phyloP scores from a whole-genome alignment of 30 jellyfish, hydroid and myxozoan genomes.

The Aurelia sp. region DNA sequence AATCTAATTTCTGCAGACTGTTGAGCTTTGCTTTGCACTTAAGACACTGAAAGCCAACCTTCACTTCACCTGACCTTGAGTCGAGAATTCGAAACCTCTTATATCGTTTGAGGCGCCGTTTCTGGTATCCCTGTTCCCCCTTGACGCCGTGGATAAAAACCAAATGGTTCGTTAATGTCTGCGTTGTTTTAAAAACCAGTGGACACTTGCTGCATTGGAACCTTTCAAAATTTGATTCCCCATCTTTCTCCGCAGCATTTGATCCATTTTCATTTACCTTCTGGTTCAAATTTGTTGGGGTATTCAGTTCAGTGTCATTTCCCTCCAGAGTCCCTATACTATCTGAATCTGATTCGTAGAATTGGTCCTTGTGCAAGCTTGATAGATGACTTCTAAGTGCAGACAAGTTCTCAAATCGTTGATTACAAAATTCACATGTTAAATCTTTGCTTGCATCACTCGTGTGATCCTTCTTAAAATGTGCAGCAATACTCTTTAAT shows the following conservation, averaged over 20 bases:
- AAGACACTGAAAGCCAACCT: conserved; percentile 15
- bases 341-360: neutral
- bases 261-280: neutral
- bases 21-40: conserved; percentile 14
- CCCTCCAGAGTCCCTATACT: neutral
- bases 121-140: conserved; percentile 3
- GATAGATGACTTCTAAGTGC: conserved; percentile 22
- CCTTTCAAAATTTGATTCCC: neutral
- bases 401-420: neutral
- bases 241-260: neutral
- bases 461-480: conserved; percentile 16
- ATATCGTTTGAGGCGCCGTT: conserved; percentile 15
- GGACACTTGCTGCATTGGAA: conserved; percentile 42
- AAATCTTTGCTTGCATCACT: neutral
- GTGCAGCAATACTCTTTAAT: conserved; percentile 4
- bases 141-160: conserved; percentile 17
- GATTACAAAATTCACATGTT: conserved; percentile 2
- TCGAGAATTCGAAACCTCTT: conserved; percentile 7
- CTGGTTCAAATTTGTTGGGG: neutral
- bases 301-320: neutral
- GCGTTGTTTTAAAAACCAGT: neutral
- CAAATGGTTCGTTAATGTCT: conserved; percentile 24
- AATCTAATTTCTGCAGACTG: neutral
- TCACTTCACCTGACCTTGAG: conserved; percentile 1
- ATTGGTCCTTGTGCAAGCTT: neutral